Evolutionary conservation across 2,888 invertebrate species (phyloP).

Genomic region (Acronicta psi): DNA sequence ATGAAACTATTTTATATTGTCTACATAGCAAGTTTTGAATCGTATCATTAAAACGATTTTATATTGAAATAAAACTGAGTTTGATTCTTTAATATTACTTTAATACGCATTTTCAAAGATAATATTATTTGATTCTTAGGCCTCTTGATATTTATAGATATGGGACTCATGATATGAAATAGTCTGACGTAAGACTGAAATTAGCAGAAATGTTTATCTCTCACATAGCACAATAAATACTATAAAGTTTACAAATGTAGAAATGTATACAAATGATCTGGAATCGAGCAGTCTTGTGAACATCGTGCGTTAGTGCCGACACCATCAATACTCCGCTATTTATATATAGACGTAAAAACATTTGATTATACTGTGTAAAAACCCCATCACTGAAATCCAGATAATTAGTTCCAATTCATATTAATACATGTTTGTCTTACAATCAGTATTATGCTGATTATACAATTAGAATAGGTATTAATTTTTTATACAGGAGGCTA

Average conservation of each 20-base stretch:
- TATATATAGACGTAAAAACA: constrained; percentile 9
- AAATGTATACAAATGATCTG: constrained; percentile 45
- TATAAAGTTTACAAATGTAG: constrained; percentile 44
- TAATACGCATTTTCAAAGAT: constrained; percentile 47
- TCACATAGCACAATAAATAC: constrained; percentile 37
- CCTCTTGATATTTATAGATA: constrained; percentile 54
- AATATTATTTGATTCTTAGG: constrained; percentile 51
- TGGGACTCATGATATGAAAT: constrained; percentile 52
- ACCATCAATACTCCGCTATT: constrained; percentile 15
- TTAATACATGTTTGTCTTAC: constrained; percentile 10
- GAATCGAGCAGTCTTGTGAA: constrained; percentile 35
- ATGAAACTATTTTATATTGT: constrained; percentile 58
- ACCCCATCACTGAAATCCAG: constrained; percentile 10
- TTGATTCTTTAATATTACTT: constrained; percentile 47
- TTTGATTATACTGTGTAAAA: constrained; percentile 8
- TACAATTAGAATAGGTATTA: constrained; percentile 11
- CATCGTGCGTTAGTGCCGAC: constrained; percentile 4
- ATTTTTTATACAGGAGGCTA: constrained; percentile 37
- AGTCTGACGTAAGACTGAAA: constrained; percentile 41
- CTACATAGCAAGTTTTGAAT: constrained; percentile 46
- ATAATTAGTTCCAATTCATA: constrained; percentile 11
- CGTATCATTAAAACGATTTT: constrained; percentile 55
- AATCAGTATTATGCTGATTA: constrained; percentile 12
- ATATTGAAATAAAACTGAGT: constrained; percentile 52
- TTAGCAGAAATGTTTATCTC: constrained; percentile 36